A percentile compares a stretch with the other conserved stretches of the same genome.
phyloP scores from a whole-genome alignment of 2,888 invertebrate genomes.

The Eucriotettix oculatus region DNA sequence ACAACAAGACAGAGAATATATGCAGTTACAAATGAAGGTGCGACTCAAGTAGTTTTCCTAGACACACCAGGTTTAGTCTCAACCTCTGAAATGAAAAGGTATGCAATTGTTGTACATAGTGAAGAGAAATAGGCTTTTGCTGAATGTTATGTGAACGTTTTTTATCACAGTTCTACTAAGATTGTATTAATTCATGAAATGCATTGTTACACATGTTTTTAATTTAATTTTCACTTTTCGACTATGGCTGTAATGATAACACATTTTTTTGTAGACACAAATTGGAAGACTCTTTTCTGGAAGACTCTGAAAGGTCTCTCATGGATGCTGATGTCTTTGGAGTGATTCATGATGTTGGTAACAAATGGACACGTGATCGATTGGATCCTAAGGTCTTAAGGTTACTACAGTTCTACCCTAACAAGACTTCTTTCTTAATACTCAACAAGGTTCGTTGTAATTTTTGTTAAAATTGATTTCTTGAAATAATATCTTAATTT shows the following conservation, averaged over 20 bases:
- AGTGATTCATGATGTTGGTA: conserved; percentile 71
- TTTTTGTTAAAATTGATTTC: too few relatives aligned
- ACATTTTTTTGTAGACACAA: conserved; percentile 28
- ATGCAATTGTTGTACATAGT: conserved; percentile 17
- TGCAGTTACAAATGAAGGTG: conserved; percentile 55
- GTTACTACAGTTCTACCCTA: conserved; percentile 44
- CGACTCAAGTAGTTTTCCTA: conserved; percentile 76
- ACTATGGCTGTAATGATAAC: conserved; percentile 1
- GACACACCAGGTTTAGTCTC: conserved; percentile 88
- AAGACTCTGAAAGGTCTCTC: conserved; percentile 41
- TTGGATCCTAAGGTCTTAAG: conserved; percentile 53
- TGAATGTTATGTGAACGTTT: too few relatives aligned
- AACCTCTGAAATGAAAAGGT: conserved; percentile 49
- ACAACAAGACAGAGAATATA: conserved; percentile 61
- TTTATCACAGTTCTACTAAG: not conserved
- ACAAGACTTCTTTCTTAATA: conserved; percentile 47
- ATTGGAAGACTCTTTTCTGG: conserved; percentile 37
- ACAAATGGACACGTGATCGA: conserved; percentile 44
- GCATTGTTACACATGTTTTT: not conserved
- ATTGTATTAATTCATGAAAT: too few relatives aligned
- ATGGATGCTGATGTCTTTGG: conserved; percentile 63
- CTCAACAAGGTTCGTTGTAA: conserved; percentile 55
- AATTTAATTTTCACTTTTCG: too few relatives aligned
- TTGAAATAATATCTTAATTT: too few relatives aligned
- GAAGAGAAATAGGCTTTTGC: too few relatives aligned